Conservation (phyloP, 2,113 vertebrate genomes). For the Podiceps cristatus region DNA sequence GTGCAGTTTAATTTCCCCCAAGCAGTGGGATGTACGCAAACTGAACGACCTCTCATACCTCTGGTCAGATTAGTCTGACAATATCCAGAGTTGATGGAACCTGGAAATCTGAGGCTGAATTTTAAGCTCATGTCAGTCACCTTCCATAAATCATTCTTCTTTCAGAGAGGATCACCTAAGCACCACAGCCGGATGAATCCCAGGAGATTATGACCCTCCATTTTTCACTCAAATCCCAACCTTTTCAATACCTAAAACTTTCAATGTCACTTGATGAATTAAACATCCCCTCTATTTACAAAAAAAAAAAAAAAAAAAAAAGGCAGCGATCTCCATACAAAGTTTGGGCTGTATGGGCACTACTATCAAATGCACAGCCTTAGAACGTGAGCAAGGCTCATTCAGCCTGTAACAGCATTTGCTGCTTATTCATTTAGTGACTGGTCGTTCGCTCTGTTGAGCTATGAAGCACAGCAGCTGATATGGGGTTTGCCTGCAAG, state of each 20-base stretch:
- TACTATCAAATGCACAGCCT: background rate
- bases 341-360: background rate
- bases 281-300: background rate
- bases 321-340: background rate
- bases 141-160: background rate
- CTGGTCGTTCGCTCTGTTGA: background rate
- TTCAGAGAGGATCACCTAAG: background rate
- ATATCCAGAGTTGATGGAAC: background rate
- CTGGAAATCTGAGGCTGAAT: background rate
- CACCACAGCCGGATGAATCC: background rate
- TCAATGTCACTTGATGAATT: background rate
- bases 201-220: background rate
- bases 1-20: background rate
- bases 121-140: background rate
- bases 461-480: background rate
- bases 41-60: background rate
- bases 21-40: background rate
- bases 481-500: background rate
- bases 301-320: background rate
- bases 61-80: background rate
- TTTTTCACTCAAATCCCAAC: background rate
- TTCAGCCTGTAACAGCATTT: background rate
- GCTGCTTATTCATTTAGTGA: background rate
- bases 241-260: background rate
- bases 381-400: background rate